These are phyloP conservation scores for Hybos culiciformis DNA, from an alignment of 2,888 invertebrate species.

Conservation along the genomic window DNA sequence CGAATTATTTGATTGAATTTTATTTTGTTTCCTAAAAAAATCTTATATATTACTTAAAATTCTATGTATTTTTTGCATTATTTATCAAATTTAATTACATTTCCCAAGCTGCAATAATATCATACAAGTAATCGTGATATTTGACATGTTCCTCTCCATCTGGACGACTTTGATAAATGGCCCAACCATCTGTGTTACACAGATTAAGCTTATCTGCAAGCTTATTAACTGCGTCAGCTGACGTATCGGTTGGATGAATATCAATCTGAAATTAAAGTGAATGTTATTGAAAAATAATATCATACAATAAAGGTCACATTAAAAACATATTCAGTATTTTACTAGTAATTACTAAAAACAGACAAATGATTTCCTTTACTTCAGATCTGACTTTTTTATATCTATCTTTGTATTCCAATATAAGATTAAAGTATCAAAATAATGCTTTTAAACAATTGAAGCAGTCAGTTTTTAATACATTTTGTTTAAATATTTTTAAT, in stretches of 20 bases:
- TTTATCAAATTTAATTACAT: conserved; percentile 38
- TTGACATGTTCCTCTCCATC: conserved; percentile 83
- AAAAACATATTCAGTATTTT: too few species aligned
- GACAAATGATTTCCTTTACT: too few species aligned
- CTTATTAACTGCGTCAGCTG: conserved; percentile 76
- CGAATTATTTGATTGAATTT: conserved; percentile 38
- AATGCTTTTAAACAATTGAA: too few species aligned
- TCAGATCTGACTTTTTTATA: too few species aligned
- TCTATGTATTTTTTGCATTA: neutral
- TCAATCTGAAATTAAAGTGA: too few species aligned
- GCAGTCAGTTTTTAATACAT: too few species aligned
- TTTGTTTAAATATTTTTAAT: too few species aligned
- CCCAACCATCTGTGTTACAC: conserved; percentile 81
- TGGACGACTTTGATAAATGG: conserved; percentile 78
- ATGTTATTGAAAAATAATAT: too few species aligned
- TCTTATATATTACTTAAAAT: conserved; percentile 5
- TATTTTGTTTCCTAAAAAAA: conserved; percentile 40
- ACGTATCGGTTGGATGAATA: conserved; percentile 88
- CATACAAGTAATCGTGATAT: conserved; percentile 82
- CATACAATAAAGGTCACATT: too few species aligned
- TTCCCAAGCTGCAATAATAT: conserved; percentile 92
- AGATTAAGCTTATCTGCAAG: conserved; percentile 80
- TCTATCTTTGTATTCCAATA: too few species aligned
- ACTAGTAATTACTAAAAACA: too few species aligned
- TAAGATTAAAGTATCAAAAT: too few species aligned